A percentile compares a stretch with the other conserved stretches of the same genome.
Conservation (phyloP, 2,888 invertebrate genomes). For the Campaea margaritaria region DNA sequence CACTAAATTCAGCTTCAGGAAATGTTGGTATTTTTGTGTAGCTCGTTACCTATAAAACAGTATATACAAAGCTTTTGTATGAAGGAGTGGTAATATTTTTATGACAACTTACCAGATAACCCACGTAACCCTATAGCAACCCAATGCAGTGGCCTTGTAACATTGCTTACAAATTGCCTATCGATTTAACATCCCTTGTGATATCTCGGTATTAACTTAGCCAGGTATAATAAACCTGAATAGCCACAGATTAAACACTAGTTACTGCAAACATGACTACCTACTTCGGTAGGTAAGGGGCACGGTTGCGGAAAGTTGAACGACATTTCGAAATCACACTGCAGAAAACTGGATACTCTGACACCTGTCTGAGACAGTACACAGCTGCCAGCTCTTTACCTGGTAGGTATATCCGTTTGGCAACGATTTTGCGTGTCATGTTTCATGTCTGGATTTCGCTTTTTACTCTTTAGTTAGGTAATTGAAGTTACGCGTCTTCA, state of each 20-base stretch:
- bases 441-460: no score
- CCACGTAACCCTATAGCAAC: neutral
- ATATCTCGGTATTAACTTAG: conserved; percentile 16
- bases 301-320: conserved; percentile 31
- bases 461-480: no score
- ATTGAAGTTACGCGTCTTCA: no score
- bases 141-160: conserved; percentile 13
- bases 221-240: neutral
- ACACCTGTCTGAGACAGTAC: conserved; percentile 21
- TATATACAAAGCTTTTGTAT: no score
- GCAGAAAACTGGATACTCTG: conserved; percentile 24
- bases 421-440: no score
- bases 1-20: no score
- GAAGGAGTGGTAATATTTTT: no score
- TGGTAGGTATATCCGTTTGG: no score
- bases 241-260: no score
- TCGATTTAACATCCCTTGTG: conserved; percentile 17
- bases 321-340: conserved; percentile 31
- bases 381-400: conserved; percentile 2
- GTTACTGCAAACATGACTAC: neutral
- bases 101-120: neutral
- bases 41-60: no score
- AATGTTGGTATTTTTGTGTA: no score
- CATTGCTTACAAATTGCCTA: conserved; percentile 7
- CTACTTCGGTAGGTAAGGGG: conserved; percentile 9